These are phyloP conservation scores for Sebastes trivittatus DNA, from an alignment of 2,797 vertebrate species.

Conservation along the genomic window DNA sequence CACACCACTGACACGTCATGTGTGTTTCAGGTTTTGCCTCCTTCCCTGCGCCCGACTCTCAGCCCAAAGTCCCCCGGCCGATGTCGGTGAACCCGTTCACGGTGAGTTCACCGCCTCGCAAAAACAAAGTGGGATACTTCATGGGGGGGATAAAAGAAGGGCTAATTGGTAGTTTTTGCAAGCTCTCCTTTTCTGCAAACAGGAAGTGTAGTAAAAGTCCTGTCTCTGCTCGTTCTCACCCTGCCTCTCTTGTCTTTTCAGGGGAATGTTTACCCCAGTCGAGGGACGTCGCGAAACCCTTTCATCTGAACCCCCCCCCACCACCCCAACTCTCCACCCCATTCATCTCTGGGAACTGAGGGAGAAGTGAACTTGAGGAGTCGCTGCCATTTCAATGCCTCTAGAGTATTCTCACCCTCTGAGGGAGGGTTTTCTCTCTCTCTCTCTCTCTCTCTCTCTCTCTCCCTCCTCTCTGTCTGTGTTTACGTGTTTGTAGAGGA, in stretches of 20 bases:
- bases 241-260: constrained; percentile 64
- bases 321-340: not conserved
- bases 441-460: constrained; percentile 8
- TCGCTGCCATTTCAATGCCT: constrained; percentile 79
- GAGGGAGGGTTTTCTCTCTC: constrained; percentile 27
- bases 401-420: constrained; percentile 66
- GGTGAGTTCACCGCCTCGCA: constrained; percentile 65
- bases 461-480: constrained; percentile 35
- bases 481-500: constrained; percentile 66
- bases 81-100: constrained; percentile 87
- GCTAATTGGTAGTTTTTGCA: constrained; percentile 7
- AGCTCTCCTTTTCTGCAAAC: not conserved
- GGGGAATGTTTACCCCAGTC: constrained; percentile 85
- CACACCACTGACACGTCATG: not conserved
- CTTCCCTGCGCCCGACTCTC: constrained; percentile 75
- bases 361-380: constrained; percentile 70
- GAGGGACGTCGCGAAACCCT: constrained; percentile 83
- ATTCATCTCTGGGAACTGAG: constrained; percentile 54
- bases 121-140: not conserved
- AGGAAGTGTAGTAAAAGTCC: constrained; percentile 27
- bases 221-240: constrained; percentile 20
- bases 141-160: not conserved
- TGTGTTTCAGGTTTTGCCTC: constrained; percentile 77
- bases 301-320: constrained; percentile 80
- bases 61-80: constrained; percentile 79